These are phyloP conservation scores for Lysiphlebus fabarum DNA, from an alignment of 1,140 invertebrate genomes.

Conservation along the genomic window DNA sequence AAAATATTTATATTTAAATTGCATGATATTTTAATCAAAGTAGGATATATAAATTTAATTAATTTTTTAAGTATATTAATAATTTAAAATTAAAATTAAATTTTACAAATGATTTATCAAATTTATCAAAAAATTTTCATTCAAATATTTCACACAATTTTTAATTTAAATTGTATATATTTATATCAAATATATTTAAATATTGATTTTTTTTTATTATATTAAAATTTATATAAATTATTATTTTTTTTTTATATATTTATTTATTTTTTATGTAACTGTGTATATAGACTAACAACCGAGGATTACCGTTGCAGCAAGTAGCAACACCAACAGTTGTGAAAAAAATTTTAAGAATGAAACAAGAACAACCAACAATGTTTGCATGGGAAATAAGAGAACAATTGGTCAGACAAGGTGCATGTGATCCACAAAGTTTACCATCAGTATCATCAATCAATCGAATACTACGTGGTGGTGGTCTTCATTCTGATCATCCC, in stretches of 20 bases:
- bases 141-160: not conserved
- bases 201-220: not conserved
- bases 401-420: constrained; percentile 75
- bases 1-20: no score
- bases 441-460: constrained; percentile 94
- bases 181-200: constrained; percentile 1
- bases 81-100: no score
- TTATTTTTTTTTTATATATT: constrained; percentile 4
- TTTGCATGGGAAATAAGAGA: constrained; percentile 93
- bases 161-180: not conserved
- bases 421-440: constrained; percentile 82
- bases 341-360: constrained; percentile 85
- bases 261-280: constrained; percentile 12
- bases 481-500: constrained; percentile 52
- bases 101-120: no score
- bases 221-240: not conserved
- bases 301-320: constrained; percentile 66
- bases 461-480: constrained; percentile 85
- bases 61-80: no score
- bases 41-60: no score
- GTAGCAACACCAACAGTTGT: constrained; percentile 89
- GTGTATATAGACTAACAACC: constrained; percentile 19
- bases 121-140: no score
- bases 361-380: constrained; percentile 88
- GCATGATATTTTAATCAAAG: no score